Percentiles rank a stretch among this genome's conserved stretches.
Evolutionary conservation across 1,140 invertebrate genomes (phyloP).

Genomic region (Pseudobourletiella spinata): DNA sequence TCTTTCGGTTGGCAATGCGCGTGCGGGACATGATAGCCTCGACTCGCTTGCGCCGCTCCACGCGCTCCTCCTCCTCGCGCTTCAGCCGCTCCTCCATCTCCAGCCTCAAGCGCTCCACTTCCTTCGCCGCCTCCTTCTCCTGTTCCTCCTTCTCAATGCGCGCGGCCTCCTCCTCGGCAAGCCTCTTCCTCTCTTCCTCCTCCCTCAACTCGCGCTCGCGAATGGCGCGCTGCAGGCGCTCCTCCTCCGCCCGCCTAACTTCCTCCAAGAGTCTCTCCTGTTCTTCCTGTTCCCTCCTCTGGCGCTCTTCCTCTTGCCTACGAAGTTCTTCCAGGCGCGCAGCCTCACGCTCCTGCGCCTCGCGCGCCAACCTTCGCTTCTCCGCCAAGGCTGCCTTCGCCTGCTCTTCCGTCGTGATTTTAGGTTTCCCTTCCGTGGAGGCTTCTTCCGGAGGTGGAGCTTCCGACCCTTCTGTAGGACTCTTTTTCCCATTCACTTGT

Average conservation of each 20-base stretch:
- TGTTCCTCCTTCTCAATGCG: conserved; percentile 37
- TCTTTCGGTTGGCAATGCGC: conserved; percentile 41
- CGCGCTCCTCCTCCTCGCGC: conserved; percentile 68
- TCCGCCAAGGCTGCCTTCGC: conserved; percentile 82
- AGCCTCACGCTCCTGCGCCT: conserved; percentile 75
- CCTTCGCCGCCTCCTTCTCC: conserved; percentile 36
- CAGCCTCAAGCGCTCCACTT: conserved; percentile 45
- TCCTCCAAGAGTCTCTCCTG: conserved; percentile 50
- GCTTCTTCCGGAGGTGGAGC: too few relatives aligned
- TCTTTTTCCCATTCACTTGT: too few relatives aligned
- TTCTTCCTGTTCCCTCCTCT: conserved; percentile 62
- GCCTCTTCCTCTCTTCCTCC: conserved; percentile 38
- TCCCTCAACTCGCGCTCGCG: conserved; percentile 38
- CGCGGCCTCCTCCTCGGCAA: conserved; percentile 38
- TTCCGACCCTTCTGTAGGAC: too few relatives aligned
- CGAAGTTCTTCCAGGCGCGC: conserved; percentile 40
- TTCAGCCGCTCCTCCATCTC: conserved; percentile 64
- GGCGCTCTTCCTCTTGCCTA: conserved; percentile 54
- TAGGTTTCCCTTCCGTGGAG: conserved; percentile 11
- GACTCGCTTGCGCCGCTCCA: conserved; percentile 63
- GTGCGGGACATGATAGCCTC: conserved; percentile 76
- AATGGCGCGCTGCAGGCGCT: conserved; percentile 38
- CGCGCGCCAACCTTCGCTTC: conserved; percentile 65
- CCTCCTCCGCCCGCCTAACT: conserved; percentile 25
- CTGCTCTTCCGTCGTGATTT: conserved; percentile 76